A percentile compares a stretch with the other conserved stretches of the same genome.
phyloP scores from a whole-genome alignment of 2,888 invertebrate species.

The Agonum fuliginosum region DNA sequence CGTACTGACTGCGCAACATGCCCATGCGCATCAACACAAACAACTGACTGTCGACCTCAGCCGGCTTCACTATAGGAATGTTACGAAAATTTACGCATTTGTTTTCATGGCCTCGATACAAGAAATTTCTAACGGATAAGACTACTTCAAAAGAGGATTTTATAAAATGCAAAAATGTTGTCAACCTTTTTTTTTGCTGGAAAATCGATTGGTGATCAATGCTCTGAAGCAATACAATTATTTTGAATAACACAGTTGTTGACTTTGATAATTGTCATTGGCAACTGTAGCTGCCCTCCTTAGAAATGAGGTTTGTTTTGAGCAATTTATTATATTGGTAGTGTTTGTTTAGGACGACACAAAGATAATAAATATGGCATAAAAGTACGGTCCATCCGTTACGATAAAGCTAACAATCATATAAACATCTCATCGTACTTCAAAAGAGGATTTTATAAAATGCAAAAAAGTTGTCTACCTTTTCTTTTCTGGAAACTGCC shows the following conservation, averaged over 20 bases:
- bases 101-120: constrained; percentile 13
- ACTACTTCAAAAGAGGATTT: not conserved
- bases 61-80: constrained; percentile 31
- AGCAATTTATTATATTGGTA: not conserved
- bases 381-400: not conserved
- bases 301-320: not conserved
- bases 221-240: not conserved
- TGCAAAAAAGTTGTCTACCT: no score
- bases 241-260: no score
- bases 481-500: no score
- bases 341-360: not conserved
- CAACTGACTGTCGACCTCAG: constrained; percentile 10
- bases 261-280: not conserved
- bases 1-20: constrained; percentile 62
- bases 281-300: not conserved
- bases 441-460: no score
- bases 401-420: no score
- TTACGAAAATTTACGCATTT: constrained; percentile 36
- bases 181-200: no score
- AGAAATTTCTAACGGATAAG: not conserved
- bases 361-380: no score
- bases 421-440: no score
- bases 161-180: not conserved
- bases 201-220: not conserved
- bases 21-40: constrained; percentile 43